These are phyloP conservation scores for Coenobita brevimanus DNA, from an alignment of 1,140 invertebrate genomes.

Conservation along the genomic window DNA sequence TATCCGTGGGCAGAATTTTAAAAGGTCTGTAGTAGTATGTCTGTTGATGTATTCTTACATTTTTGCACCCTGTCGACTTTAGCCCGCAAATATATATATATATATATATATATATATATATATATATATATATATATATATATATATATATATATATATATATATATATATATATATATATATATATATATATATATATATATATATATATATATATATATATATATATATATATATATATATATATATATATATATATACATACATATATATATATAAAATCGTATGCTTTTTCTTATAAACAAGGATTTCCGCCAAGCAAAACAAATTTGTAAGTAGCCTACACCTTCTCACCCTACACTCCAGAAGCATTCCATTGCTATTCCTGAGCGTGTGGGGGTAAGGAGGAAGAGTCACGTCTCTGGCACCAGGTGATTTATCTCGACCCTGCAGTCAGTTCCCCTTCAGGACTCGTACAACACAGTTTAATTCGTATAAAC, in stretches of 20 bases:
- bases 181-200: conserved; percentile 18
- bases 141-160: conserved; percentile 22
- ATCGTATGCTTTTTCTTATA: background rate
- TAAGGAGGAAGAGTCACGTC: no score
- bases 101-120: conserved; percentile 22
- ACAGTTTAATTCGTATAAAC: no score
- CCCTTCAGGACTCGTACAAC: no score
- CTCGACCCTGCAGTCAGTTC: no score
- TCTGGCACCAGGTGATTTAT: no score
- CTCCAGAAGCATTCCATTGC: no score
- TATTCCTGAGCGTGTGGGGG: no score
- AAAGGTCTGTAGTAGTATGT: background rate
- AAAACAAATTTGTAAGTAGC: no score
- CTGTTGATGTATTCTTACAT: background rate
- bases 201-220: conserved; percentile 22
- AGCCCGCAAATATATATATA: conserved; percentile 16
- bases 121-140: conserved; percentile 22
- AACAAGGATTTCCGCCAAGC: no score
- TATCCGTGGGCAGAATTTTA: background rate
- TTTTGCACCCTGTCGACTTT: background rate
- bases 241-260: conserved; percentile 22
- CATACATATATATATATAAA: conserved; percentile 14
- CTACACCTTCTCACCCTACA: no score
- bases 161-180: conserved; percentile 18
- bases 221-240: conserved; percentile 22